Evolutionary conservation across 1,140 invertebrate genomes (phyloP), one percentile per base, ranked within the genome.

Genomic region (Hyphantria cunea): DNA sequence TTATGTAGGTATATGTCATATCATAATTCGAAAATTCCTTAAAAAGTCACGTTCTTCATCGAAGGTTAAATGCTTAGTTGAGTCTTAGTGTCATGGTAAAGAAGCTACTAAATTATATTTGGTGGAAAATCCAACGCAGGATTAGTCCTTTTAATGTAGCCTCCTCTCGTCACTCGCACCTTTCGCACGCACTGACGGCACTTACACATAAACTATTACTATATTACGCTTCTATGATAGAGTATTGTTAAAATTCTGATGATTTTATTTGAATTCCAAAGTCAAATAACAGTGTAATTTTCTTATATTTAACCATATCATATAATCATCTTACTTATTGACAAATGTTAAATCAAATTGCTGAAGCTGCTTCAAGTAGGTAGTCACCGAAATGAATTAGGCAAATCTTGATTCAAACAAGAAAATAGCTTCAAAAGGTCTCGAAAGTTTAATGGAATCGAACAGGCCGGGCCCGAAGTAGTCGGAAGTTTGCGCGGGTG

Each of bases 371-470:
- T 47, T 64, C 31, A 59, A 58, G 59, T 78, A 68, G 47, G 64
- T 70, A 71, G 66, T 60, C 67, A 74, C 72, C 74, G 70, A 79
- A 79, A 84, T 80, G 73, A 88, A 86, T 86, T 88, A 88, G 80
- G 79, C 77, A 87, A 90, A 89, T 89, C 82, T 80, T 79, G 78
- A 82, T 85, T 82, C 81, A 76, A 88, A 85, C 84, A 84, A 85
- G 85, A 84, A 88, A 89, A 86, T 87, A 89, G 80, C 87, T 86
- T 84, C 76, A 79, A 84, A 86, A 89, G 84, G 86, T 88, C 84
- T 89, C 85, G 86, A 90, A 90, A 90, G 82, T 90, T 90, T 89
- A 89, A 90, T 89, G 88, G 86, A 90, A 90, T 90, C 88, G 86
- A 89, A 88, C 84, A 74, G 84, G 85, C 75, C 75, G 71, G 64